phyloP scores from a whole-genome alignment of 2,888 invertebrate genomes.

The Macrosoma leucophasiata region DNA sequence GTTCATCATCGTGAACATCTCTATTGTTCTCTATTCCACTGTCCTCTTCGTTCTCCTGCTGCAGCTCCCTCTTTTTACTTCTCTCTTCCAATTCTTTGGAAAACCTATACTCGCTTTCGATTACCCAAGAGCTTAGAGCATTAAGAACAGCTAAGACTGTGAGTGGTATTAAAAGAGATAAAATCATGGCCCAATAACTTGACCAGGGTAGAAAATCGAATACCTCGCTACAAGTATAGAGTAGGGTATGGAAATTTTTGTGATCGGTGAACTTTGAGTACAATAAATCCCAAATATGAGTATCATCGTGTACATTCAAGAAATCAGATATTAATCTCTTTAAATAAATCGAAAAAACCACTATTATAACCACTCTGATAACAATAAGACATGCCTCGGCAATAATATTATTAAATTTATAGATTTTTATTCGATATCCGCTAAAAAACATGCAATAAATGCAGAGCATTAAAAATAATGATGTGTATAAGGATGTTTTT shows the following conservation, averaged over 20 bases:
- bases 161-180: constrained; percentile 76
- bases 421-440: constrained; percentile 44
- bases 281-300: constrained; percentile 83
- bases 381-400: constrained; percentile 45
- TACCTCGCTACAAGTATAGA: constrained; percentile 86
- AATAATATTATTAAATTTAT: constrained; percentile 41
- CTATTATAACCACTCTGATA: constrained; percentile 37
- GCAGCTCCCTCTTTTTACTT: constrained; percentile 27
- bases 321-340: constrained; percentile 56
- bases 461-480: constrained; percentile 56
- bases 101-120: neutral
- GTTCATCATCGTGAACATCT: constrained; percentile 35
- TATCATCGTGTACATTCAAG: constrained; percentile 66
- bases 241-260: constrained; percentile 83
- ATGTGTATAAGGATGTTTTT: constrained; percentile 65
- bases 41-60: constrained; percentile 56
- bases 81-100: constrained; percentile 20
- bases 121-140: constrained; percentile 51
- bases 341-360: constrained; percentile 45
- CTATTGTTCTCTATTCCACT: constrained; percentile 72
- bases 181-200: constrained; percentile 65
- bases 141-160: constrained; percentile 59
- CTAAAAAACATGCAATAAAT: constrained; percentile 52
- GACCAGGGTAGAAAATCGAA: constrained; percentile 82
- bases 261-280: constrained; percentile 78